Evolutionary conservation across 1,140 invertebrate species (phyloP), one percentile per base, ranked within the genome.

Genomic region (Lethrus apterus): DNA sequence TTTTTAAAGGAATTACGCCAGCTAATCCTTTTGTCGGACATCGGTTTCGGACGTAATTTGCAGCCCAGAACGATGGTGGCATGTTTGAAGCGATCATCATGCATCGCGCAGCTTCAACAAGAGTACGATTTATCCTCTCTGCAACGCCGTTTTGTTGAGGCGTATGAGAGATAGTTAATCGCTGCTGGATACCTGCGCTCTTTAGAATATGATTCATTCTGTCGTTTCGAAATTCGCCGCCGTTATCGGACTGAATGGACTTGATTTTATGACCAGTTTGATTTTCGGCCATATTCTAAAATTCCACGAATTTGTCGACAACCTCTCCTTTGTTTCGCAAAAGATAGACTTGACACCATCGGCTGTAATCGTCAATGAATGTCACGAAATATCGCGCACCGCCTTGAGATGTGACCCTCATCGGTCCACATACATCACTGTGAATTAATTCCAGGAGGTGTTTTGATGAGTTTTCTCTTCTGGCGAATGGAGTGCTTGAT

Each of bases 361-460:
- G 52, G 65, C 17, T 71, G 61, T 13, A 70, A 30, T 65, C 64
- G 14, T 66, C 57, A 0, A 56, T 62, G 35, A 63, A 63, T 10
- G 48, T 55, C 3, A 65, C 38, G 13, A 61, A 61, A 49, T 62
- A 65, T 15, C 33, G 33, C 9, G 46, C 24, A 38, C 49, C 48
- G 5, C 46, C 46, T 11, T 48, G 29, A 7, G 48, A 54, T 23
- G 11, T 23, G 4, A 42, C 18, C 44, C 45, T 18, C 41, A 53
- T 50, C 2, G 54, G 54, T 41, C 54, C 55, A 47, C 55, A 56
- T 13, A 57, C 50, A 23, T 55, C 48, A 9, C 23, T 19, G 26
- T 54, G 45, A 86, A 84, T 51, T 79, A 75, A 13, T 8, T 56
- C 47, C 33, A 50, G 26, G 14, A 51, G 31, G 10, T 20, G 18